Base-by-base conservation (phyloP, 2,113 vertebrate genomes). In the Vicugna pacos region DNA sequence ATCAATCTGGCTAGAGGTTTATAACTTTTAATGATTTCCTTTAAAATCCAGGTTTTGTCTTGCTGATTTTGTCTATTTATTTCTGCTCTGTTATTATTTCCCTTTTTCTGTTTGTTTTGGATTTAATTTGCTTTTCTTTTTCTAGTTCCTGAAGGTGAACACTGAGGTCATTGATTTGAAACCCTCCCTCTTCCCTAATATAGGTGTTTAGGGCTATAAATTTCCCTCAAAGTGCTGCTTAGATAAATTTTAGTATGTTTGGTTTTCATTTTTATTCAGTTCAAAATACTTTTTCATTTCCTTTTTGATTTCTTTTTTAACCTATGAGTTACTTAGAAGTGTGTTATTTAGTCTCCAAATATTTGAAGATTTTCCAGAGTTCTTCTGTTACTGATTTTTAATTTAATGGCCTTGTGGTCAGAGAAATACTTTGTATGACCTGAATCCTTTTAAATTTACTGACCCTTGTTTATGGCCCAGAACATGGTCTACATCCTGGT, bases 181-280 rank as follows among this genome's bases (percentile, higher is more conserved):
- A 42, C 38, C 38, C 38, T 42, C 38, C 38, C 38, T 42, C 38
- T 42, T 42, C 5, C 38, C 38, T 42, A 42, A 42, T 42, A 42
- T 42, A 42, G 38, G 38, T 42, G 38, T 42, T 42, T 42, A 42
- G 38, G 4, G 38, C 38, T 42, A 42, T 42, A 42, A 42, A 42
- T 42, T 42, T 42, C 38, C 38, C 38, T 42, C 38, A 42, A 42
- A 42, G 38, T 42, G 46, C n/a, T 28, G 28, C 56, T 76, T 65
- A 65, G 46, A 56, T 24, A 65, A 42, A 26, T 92, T 28, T 75
- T 76, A 13, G 19, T 76, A n/a, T 67, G n/a, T 67, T 77, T 28
- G 48, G 14, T 76, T 56, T 93, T 76, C 48, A 46, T 67, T 85
- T 93, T 42, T 93, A 85, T 76, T 65, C 32, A 84, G n/a, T 52